Evolutionary conservation across 1,140 invertebrate species (phyloP).

Genomic region (Drosophila triauraria): DNA sequence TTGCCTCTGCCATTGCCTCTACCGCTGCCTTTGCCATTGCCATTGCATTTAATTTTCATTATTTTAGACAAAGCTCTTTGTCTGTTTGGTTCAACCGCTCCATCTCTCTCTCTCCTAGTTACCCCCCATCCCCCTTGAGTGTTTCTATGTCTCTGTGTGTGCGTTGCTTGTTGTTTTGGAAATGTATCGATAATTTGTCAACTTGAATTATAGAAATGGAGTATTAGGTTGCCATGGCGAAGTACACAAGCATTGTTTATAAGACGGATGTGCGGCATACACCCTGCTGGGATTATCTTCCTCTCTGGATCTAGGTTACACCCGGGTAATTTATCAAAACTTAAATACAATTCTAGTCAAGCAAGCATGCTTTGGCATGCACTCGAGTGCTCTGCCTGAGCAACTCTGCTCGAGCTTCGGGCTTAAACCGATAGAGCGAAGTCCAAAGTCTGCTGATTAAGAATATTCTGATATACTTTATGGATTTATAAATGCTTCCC

Average conservation of each 20-base stretch:
- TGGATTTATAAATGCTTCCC: constrained; percentile 15
- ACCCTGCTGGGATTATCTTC: constrained; percentile 8
- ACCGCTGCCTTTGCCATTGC: constrained; percentile 2
- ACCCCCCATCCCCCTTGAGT: background rate
- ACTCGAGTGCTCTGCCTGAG: background rate
- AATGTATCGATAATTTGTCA: constrained; percentile 73
- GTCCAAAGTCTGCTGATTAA: constrained; percentile 11
- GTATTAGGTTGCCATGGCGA: constrained; percentile 38
- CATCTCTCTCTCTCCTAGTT: background rate
- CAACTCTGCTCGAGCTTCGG: background rate
- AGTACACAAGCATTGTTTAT: constrained; percentile 20
- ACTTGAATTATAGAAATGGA: constrained; percentile 49
- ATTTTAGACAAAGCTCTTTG: constrained; percentile 51
- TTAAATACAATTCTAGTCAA: constrained; percentile 1
- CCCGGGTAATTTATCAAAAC: constrained; percentile 9
- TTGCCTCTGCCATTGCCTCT: background rate
- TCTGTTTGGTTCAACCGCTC: background rate
- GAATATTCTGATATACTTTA: constrained; percentile 19
- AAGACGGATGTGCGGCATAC: background rate
- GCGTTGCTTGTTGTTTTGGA: constrained; percentile 31
- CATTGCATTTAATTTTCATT: constrained; percentile 61
- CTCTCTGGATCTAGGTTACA: background rate
- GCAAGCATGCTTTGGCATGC: background rate
- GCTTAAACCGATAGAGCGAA: constrained; percentile 5
- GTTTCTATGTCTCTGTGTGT: too few species aligned